These are phyloP conservation scores for Seriola rivoliana DNA, from an alignment of 2,113 vertebrate species.

Conservation along the genomic window DNA sequence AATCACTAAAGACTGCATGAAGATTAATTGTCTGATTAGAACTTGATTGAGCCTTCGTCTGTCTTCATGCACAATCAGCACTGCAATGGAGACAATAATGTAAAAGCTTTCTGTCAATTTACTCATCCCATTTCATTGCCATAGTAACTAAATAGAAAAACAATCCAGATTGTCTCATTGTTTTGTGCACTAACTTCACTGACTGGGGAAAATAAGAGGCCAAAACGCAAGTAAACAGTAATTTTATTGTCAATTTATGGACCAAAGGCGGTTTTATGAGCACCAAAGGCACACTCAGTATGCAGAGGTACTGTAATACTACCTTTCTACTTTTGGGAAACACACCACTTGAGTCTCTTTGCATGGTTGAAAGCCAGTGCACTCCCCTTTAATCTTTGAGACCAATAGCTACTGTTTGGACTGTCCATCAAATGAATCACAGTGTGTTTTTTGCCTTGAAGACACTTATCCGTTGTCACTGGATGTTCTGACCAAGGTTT, in stretches of 20 bases:
- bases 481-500: neutral
- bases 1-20: slow-evolving; percentile 29
- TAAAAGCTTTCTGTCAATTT: slow-evolving; percentile 78
- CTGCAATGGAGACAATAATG: slow-evolving; percentile 64
- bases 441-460: slow-evolving; percentile 1
- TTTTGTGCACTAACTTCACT: slow-evolving; percentile 39
- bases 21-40: slow-evolving; percentile 56
- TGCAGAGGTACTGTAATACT: slow-evolving; percentile 2
- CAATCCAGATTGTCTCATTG: slow-evolving; percentile 13
- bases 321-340: neutral
- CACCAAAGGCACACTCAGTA: slow-evolving; percentile 4
- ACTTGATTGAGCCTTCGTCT: slow-evolving; percentile 43
- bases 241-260: slow-evolving; percentile 48
- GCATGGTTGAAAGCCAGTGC: slow-evolving; percentile 3
- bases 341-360: neutral
- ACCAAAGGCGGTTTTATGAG: slow-evolving; percentile 13
- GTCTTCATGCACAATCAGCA: slow-evolving; percentile 48
- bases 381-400: slow-evolving; percentile 37
- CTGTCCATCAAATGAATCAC: neutral
- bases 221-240: slow-evolving; percentile 51
- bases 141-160: slow-evolving; percentile 49
- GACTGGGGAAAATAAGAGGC: slow-evolving; percentile 52
- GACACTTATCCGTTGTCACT: neutral
- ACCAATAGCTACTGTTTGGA: neutral
- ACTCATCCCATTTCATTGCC: slow-evolving; percentile 41